Evolutionary conservation across 2,888 invertebrate species (phyloP).

Genomic region (Pheosia tremula): DNA sequence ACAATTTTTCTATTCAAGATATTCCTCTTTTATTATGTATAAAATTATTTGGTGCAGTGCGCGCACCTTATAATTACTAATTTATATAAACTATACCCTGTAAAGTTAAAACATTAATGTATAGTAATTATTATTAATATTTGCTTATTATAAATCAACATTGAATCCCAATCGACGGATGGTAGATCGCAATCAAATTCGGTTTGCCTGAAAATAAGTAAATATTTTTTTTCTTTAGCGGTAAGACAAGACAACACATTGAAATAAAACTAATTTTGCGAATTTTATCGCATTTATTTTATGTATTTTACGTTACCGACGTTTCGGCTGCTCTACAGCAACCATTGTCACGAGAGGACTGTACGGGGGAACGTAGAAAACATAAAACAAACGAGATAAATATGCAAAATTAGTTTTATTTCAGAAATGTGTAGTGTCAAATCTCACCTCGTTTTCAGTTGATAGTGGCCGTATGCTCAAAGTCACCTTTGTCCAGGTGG

Average conservation of each 20-base stretch:
- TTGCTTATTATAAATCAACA: slow-evolving; percentile 7
- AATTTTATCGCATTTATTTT: no score
- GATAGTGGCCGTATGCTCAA: slow-evolving; percentile 56
- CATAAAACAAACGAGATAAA: no score
- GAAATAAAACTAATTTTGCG: no score
- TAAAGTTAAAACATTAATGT: slow-evolving; percentile 3
- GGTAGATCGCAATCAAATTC: slow-evolving; percentile 6
- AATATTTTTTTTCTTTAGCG: no score
- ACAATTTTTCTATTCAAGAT: neutral
- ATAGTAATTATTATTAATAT: slow-evolving; percentile 1
- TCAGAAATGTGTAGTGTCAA: no score
- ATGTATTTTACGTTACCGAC: no score
- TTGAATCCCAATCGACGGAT: neutral
- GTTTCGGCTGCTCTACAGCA: no score
- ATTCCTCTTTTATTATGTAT: neutral
- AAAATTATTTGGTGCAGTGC: neutral
- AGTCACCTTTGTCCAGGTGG: slow-evolving; percentile 73
- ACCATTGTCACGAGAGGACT: no score
- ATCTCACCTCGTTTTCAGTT: slow-evolving; percentile 42
- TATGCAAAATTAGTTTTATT: no score
- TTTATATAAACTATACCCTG: slow-evolving; percentile 8
- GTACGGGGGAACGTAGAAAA: no score
- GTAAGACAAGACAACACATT: no score
- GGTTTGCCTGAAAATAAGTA: slow-evolving; percentile 20
- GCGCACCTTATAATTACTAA: slow-evolving; percentile 3